Percentiles rank a stretch among this genome's conserved stretches.
These are phyloP conservation scores for Cyrtodaria siliqua DNA, from an alignment of 2,888 invertebrate genomes.

Conservation along the genomic window DNA sequence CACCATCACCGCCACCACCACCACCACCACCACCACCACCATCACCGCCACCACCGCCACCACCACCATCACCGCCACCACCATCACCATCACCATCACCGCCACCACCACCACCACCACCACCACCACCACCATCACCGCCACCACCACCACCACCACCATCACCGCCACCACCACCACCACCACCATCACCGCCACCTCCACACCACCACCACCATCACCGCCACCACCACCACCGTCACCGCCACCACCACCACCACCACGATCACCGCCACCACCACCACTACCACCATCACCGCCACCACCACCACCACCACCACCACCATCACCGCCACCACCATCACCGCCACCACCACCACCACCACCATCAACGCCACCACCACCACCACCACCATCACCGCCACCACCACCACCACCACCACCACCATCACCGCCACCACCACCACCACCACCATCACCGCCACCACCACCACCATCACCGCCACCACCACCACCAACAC, in stretches of 20 bases:
- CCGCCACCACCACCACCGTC: neutral
- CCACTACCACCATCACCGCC: too few relatives aligned
- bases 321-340: neutral
- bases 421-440: neutral
- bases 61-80: neutral
- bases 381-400: too few relatives aligned
- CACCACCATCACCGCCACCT: constrained; percentile 1
- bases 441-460: constrained; percentile 7
- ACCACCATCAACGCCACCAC: neutral
- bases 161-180: neutral
- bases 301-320: too few relatives aligned
- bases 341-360: neutral
- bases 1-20: neutral
- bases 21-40: neutral
- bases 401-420: neutral
- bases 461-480: constrained; percentile 11
- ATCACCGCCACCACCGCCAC: neutral
- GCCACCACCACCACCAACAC: constrained; percentile 16
- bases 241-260: constrained; percentile 1
- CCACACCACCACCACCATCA: constrained; percentile 1
- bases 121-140: constrained; percentile 1
- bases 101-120: neutral
- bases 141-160: neutral
- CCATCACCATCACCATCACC: neutral
- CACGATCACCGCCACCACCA: too few relatives aligned